Evolutionary conservation across 2,888 invertebrate genomes (phyloP).

Genomic region (Hololepta plana): DNA sequence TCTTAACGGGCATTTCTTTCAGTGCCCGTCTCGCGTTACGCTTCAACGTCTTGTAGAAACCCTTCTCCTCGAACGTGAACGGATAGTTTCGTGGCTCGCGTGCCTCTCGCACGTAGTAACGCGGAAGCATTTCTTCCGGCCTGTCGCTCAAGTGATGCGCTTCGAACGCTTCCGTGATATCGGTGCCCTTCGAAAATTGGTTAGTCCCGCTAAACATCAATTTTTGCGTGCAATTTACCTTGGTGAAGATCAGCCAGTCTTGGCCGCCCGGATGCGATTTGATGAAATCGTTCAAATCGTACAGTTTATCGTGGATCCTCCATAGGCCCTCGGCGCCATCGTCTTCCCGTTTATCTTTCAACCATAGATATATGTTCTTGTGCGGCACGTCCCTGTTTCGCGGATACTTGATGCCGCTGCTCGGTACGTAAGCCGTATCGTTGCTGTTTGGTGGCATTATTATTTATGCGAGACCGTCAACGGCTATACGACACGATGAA

Average conservation of each 20-base stretch:
- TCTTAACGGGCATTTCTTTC: constrained; percentile 34
- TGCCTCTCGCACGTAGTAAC: constrained; percentile 48
- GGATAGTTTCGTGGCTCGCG: constrained; percentile 45
- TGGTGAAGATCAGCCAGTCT: constrained; percentile 52
- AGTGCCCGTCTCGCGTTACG: constrained; percentile 32
- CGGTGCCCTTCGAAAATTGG: constrained; percentile 45
- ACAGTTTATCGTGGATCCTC: constrained; percentile 59
- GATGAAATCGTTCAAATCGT: constrained; percentile 68
- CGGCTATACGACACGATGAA: too few relatives aligned
- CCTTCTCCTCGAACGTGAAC: constrained; percentile 52
- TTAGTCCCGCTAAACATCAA: too few relatives aligned
- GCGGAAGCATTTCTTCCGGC: constrained; percentile 38
- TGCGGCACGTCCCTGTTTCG: neutral
- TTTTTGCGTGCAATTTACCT: too few relatives aligned
- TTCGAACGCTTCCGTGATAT: constrained; percentile 68
- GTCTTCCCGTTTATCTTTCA: constrained; percentile 37
- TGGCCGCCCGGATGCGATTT: constrained; percentile 70
- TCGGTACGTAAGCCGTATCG: too few relatives aligned
- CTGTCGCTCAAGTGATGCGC: constrained; percentile 42
- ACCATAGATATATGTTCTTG: neutral
- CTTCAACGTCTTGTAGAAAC: constrained; percentile 57
- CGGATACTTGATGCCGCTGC: too few relatives aligned
- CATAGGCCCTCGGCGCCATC: constrained; percentile 64
- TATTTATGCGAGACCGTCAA: too few relatives aligned
- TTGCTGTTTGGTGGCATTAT: too few relatives aligned